Evolutionary conservation across 2,113 vertebrate species (phyloP), one percentile per base, ranked within the genome.

Genomic region (Archocentrus centrarchus): DNA sequence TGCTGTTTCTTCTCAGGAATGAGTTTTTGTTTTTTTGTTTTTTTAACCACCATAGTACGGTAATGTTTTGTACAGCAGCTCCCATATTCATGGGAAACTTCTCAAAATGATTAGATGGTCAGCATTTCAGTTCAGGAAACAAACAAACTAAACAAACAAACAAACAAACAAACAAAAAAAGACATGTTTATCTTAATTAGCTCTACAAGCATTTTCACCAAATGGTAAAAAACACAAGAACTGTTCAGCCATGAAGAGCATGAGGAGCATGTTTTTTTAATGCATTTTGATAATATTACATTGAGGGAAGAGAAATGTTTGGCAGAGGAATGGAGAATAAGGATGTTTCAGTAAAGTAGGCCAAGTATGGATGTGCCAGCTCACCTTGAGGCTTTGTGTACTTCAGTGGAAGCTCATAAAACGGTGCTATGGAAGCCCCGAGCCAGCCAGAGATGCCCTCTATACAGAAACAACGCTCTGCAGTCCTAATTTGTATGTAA

Each of bases 341-440:
- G 62, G 61, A 76, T 61, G 68, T 59, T 82, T 91, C 79, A 68
- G 44, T 53, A 62, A 88, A 90, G 75, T 87, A 89, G 91, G 85
- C 62, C 80, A 80, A 75, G 63, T 50, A 3, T 64, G 77, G 77
- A 73, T 77, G 76, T 84, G 77, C 68, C 77, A 7, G 41, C 59
- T 91, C 86, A 90, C 85, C 86, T 90, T 82, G 68, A 60, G 85
- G 88, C 81, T 86, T 22, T 75, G 82, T 61, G 76, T 66, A 75
- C 78, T 86, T 83, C 22, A 2, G 83, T 60, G 83, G 61, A 90
- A 85, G 78, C 81, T 83, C 6, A 24, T 75, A 88, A 89, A 90
- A 85, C 58, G 18, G 75, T 68, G 79, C 57, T 73, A 11, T 2
- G 55, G 47, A 53, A 77, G 64, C 89, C 84, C 47, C 9, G 1